Evolutionary conservation across 2,888 invertebrate genomes (phyloP).

Genomic region (Cephus rjabovi): DNA sequence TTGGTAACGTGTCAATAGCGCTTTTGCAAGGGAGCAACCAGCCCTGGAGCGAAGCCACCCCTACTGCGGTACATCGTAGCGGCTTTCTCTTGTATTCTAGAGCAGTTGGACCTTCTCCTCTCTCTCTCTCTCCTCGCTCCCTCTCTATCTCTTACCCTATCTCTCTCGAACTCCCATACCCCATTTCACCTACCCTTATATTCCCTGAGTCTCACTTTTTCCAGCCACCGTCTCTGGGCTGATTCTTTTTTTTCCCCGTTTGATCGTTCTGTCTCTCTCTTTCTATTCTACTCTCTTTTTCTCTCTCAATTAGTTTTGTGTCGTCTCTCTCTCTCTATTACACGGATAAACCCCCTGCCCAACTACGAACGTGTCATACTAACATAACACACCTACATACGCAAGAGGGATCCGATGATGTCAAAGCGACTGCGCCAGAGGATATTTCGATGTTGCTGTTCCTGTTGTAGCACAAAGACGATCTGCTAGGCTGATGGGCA

Average conservation of each 20-base stretch:
- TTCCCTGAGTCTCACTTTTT: too few relatives aligned
- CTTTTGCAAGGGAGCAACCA: slow-evolving; percentile 22
- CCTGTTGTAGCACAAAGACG: not conserved
- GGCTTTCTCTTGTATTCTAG: slow-evolving; percentile 41
- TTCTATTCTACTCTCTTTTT: slow-evolving; percentile 1
- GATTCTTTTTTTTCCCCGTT: too few relatives aligned
- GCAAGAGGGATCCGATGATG: slow-evolving; percentile 59
- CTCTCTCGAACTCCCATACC: slow-evolving; percentile 17
- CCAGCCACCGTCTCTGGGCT: too few relatives aligned
- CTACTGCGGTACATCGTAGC: slow-evolving; percentile 60
- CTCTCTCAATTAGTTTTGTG: too few relatives aligned
- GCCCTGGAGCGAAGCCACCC: slow-evolving; percentile 41
- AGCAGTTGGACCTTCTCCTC: slow-evolving; percentile 5
- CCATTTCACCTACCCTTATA: too few relatives aligned
- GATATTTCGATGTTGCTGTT: slow-evolving; percentile 27
- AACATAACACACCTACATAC: slow-evolving; percentile 42
- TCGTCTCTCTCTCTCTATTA: not conserved
- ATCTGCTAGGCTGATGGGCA: not conserved
- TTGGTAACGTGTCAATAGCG: slow-evolving; percentile 12
- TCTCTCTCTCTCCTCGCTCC: slow-evolving; percentile 12
- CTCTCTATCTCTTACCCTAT: slow-evolving; percentile 18
- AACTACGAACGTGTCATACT: slow-evolving; percentile 21
- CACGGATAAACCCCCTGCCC: slow-evolving; percentile 3
- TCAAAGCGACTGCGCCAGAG: slow-evolving; percentile 61
- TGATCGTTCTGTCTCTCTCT: too few relatives aligned